phyloP scores from a whole-genome alignment of 2,888 invertebrate species.

The Cylloceria caligata region DNA sequence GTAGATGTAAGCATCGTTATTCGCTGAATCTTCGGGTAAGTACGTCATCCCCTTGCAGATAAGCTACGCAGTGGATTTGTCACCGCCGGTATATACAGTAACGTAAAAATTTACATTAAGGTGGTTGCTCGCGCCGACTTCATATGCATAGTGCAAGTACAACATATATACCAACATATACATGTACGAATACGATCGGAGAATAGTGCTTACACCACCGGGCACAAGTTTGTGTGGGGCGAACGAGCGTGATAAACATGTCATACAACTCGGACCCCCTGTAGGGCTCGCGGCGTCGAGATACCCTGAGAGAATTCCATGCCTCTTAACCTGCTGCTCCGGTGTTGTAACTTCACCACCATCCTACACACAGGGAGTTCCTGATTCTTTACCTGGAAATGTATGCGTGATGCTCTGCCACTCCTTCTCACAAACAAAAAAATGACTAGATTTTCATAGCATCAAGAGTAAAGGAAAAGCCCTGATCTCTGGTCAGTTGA shows the following conservation, averaged over 20 bases:
- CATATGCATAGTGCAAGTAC: conserved; percentile 31
- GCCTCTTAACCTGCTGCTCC: conserved; percentile 75
- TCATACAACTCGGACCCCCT: conserved; percentile 82
- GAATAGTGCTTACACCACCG: conserved; percentile 7
- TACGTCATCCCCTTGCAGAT: conserved; percentile 14
- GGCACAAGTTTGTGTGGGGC: conserved; percentile 74
- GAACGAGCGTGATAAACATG: conserved; percentile 84
- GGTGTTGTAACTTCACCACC: conserved; percentile 52
- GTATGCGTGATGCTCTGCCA: not conserved
- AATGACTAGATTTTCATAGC: not conserved
- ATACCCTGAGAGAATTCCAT: conserved; percentile 79
- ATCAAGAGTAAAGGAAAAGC: not conserved
- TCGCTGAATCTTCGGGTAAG: conserved; percentile 11
- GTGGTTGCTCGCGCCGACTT: conserved; percentile 35
- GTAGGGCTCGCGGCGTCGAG: conserved; percentile 77
- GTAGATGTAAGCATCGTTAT: not conserved
- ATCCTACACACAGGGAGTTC: conserved; percentile 10
- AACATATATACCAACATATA: conserved; percentile 22
- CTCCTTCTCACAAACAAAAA: not conserved
- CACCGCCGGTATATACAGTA: conserved; percentile 27
- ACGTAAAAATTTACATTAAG: conserved; percentile 39
- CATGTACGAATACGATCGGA: conserved; percentile 33
- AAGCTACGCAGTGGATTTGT: conserved; percentile 26
- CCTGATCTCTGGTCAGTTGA: not conserved
- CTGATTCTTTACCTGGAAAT: not conserved